Conservation (phyloP, 2,113 vertebrate genomes). For the Oreocharis arfaki region DNA sequence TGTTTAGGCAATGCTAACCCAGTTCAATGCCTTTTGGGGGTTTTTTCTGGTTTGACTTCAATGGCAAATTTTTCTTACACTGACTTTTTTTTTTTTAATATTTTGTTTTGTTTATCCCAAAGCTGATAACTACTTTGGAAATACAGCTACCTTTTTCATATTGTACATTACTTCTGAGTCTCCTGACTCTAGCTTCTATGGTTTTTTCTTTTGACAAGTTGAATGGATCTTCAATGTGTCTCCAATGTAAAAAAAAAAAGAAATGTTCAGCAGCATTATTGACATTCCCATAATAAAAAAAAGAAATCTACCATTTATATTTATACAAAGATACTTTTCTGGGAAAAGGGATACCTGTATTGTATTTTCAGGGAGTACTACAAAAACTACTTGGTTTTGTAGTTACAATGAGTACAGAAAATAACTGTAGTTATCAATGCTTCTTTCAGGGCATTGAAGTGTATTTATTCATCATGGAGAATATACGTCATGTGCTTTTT, state of each 20-base stretch:
- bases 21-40: neutral
- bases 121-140: neutral
- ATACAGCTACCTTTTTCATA: neutral
- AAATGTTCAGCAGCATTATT: neutral
- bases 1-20: neutral
- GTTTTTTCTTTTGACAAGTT: neutral
- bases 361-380: neutral
- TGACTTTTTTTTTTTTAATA: neutral
- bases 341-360: neutral
- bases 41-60: neutral
- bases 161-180: neutral
- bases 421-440: neutral
- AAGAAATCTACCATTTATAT: neutral
- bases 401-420: neutral
- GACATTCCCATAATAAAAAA: neutral
- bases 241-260: neutral
- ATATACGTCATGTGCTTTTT: neutral
- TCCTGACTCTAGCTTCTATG: neutral
- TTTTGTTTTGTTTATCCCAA: neutral
- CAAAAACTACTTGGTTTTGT: neutral
- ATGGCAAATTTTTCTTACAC: neutral
- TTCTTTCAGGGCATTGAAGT: neutral
- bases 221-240: neutral
- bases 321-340: neutral
- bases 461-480: neutral